A percentile compares a stretch with the other conserved stretches of the same genome.
Conservation (phyloP, 2,888 invertebrate genomes). For the Oegoconia quadripuncta region DNA sequence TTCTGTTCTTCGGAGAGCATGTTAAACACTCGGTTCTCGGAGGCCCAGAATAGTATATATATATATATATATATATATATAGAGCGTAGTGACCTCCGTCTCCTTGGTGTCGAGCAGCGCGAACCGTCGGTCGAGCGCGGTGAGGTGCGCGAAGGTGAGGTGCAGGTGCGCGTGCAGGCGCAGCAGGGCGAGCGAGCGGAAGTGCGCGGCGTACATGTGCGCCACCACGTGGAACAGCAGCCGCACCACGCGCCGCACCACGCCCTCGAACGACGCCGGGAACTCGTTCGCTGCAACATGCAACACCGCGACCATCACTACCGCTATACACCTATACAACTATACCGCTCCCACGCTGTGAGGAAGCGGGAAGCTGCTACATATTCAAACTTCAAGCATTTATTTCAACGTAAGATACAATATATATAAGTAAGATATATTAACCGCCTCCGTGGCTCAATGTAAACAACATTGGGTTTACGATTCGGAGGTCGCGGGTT, state of each 20-base stretch:
- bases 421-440: no score
- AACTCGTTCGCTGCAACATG: conserved; percentile 90
- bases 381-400: no score
- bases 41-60: not conserved
- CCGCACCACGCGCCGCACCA: conserved; percentile 97
- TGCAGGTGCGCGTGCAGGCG: conserved; percentile 98
- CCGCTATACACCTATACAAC: no score
- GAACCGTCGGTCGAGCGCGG: conserved; percentile 90
- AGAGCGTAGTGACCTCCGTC: conserved; percentile 89
- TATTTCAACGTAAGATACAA: no score
- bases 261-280: conserved; percentile 95
- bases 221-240: conserved; percentile 98
- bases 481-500: no score
- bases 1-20: no score
- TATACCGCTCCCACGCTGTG: no score
- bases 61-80: not conserved
- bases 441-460: no score
- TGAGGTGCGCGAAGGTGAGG: conserved; percentile 97
- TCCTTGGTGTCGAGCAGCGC: conserved; percentile 96
- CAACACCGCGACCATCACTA: not conserved
- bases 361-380: no score
- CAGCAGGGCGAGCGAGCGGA: conserved; percentile 95
- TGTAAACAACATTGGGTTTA: no score
- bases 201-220: conserved; percentile 98
- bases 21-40: no score